Base-by-base conservation (phyloP, 2,888 invertebrate species). In the Dicroscelio sp. region DNA sequence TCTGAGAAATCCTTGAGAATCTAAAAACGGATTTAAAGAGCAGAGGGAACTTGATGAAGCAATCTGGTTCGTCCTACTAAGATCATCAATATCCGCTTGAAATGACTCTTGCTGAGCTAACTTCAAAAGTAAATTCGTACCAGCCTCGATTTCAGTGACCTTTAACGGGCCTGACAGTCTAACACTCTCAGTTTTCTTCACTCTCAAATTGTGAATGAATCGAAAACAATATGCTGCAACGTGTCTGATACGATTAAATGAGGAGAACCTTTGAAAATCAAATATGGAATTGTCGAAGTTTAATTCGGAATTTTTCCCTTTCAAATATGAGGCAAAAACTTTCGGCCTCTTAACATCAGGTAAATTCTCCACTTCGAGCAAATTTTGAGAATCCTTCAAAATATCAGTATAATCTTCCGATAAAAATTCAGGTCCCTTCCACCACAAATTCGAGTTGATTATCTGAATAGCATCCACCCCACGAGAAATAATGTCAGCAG, bases 151-250 rank as follows among this genome's bases (percentile, higher is more conserved):
- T 33, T 67, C 67, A 4, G 17, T 33, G n/a, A 25, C 67, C 3
- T 14, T 67, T n/a, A 67, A 33, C 20, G 35, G 35, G 25, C 67
- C 67, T 10, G 35, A 14, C 8, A 33, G 20, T n/a, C n/a, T 67
- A 33, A 25, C 30, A 63, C 27, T 33, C 20, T 33, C n/a, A 55
- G 5, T 55, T n/a, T 55, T 94, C 84, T 55, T 67, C 31, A 27
- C 55, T 69, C 25, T 58, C 55, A 63, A 60, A 75, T 78, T 43
- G 33, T 79, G 31, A 65, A 86, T 23, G 83, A 60, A 76, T 33
- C 60, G 5, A 10, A 76, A 60, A 60, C 60, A 38, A 60, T 38
- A 76, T n/a, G 76, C 60, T 6, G 25, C 48, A 6, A 38, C 38
- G 4, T 60, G 76, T 38, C 58, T 76, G 2, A 60, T 2, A 17